These are phyloP conservation scores for Pogonocichla stellata DNA, from an alignment of 2,113 vertebrate genomes.

Conservation along the genomic window DNA sequence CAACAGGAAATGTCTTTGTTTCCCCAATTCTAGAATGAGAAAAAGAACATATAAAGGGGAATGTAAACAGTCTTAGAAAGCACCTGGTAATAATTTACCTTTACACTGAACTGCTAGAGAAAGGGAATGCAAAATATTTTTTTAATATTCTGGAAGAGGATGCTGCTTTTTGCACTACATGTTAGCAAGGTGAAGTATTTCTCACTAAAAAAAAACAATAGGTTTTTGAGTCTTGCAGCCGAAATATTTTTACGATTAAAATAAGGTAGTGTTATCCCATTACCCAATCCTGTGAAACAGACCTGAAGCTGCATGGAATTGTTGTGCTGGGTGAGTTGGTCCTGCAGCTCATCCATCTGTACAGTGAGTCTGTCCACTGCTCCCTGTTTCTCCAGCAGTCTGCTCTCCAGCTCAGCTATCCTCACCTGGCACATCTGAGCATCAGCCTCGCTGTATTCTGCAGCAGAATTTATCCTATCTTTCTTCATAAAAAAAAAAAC, in stretches of 20 bases:
- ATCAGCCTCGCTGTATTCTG: not conserved
- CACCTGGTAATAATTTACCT: not conserved
- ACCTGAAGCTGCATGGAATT: not conserved
- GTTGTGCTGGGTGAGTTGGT: not conserved
- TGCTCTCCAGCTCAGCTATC: slow-evolving; percentile 28
- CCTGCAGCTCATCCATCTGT: not conserved
- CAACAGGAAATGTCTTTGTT: not conserved
- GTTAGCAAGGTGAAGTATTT: not conserved
- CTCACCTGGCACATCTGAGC: not conserved
- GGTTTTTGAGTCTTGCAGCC: not conserved
- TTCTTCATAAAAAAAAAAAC: not conserved
- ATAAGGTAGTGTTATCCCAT: not conserved
- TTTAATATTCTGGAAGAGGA: not conserved
- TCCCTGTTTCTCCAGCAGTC: not conserved
- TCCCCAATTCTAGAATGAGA: not conserved
- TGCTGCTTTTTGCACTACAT: not conserved
- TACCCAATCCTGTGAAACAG: not conserved
- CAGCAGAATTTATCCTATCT: not conserved
- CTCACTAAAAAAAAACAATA: not conserved
- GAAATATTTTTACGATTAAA: not conserved
- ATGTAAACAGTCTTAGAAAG: not conserved
- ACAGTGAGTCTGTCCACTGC: not conserved
- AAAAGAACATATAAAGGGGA: not conserved
- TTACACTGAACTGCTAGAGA: not conserved
- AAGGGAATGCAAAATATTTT: not conserved